A percentile compares a stretch with the other conserved stretches of the same genome.
Evolutionary conservation across 2,797 vertebrate species (phyloP).

Genomic region (Agapornis canus): DNA sequence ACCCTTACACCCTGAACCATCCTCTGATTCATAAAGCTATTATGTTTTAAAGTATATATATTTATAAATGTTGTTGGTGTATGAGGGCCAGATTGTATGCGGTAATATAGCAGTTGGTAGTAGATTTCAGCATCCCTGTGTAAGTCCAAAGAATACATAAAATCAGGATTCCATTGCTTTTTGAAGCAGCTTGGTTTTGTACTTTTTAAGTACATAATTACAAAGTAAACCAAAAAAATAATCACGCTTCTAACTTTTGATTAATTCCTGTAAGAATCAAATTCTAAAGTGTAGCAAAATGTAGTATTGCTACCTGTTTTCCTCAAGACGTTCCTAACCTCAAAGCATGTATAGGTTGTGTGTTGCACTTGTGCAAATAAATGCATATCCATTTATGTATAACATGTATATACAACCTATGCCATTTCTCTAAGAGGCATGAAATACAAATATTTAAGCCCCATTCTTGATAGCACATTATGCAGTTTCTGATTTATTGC

Average conservation of each 20-base stretch:
- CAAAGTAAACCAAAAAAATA: background rate
- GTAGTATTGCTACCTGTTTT: background rate
- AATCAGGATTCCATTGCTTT: background rate
- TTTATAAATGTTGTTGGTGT: constrained; percentile 35
- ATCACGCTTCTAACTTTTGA: background rate
- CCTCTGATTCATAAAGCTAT: constrained; percentile 41
- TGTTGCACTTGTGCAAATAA: background rate
- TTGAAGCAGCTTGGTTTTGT: background rate
- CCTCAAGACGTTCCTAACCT: background rate
- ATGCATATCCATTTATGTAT: background rate
- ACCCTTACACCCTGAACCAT: constrained; percentile 38
- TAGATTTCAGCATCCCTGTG: constrained; percentile 4
- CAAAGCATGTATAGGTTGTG: background rate
- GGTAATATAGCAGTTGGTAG: constrained; percentile 43
- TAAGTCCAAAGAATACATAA: constrained; percentile 13
- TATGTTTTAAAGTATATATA: constrained; percentile 49
- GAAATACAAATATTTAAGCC: background rate
- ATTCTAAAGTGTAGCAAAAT: background rate
- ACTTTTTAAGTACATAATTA: background rate
- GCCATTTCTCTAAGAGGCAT: background rate
- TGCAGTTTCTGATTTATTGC: background rate
- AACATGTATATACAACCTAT: background rate
- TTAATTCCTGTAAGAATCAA: background rate
- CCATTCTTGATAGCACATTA: background rate
- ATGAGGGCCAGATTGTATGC: constrained; percentile 22